Conservation (phyloP, 2,888 invertebrate genomes). For the Chalcis sispes region DNA sequence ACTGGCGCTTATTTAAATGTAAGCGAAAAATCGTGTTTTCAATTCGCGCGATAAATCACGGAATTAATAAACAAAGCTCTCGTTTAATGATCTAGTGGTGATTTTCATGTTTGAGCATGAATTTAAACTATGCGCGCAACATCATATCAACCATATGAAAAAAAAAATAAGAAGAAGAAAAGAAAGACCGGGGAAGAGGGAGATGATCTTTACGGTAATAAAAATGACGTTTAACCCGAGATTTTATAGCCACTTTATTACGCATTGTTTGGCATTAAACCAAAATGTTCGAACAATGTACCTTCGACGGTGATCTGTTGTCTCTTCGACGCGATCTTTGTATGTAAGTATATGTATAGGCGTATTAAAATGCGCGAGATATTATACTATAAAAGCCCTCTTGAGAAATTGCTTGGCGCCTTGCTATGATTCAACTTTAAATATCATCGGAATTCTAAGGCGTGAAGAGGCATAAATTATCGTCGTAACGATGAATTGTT, state of each 20-base stretch:
- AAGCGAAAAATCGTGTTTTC: too few species aligned
- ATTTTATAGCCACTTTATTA: conserved; percentile 51
- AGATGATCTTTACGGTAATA: conserved; percentile 25
- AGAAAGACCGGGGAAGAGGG: background rate
- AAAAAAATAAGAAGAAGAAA: background rate
- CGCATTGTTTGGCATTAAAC: conserved; percentile 54
- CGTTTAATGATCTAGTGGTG: too few species aligned
- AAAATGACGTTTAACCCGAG: conserved; percentile 40
- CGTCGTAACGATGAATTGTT: conserved; percentile 35
- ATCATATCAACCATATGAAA: conserved; percentile 1
- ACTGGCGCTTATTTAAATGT: too few species aligned
- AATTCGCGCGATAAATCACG: too few species aligned
- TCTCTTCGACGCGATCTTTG: conserved; percentile 6
- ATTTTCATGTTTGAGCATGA: background rate
- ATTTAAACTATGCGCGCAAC: background rate
- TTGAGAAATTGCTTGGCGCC: conserved; percentile 47
- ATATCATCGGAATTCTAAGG: conserved; percentile 17
- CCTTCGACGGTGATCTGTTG: conserved; percentile 34
- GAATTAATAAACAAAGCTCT: too few species aligned
- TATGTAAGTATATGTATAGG: background rate
- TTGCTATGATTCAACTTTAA: conserved; percentile 13
- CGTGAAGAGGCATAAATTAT: conserved; percentile 39
- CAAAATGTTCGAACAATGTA: conserved; percentile 49
- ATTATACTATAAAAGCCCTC: conserved; percentile 18
- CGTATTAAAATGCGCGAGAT: conserved; percentile 28